Evolutionary conservation across 2,797 vertebrate genomes (phyloP), one percentile per base, ranked within the genome.

Genomic region (Phalloptychus januarius): DNA sequence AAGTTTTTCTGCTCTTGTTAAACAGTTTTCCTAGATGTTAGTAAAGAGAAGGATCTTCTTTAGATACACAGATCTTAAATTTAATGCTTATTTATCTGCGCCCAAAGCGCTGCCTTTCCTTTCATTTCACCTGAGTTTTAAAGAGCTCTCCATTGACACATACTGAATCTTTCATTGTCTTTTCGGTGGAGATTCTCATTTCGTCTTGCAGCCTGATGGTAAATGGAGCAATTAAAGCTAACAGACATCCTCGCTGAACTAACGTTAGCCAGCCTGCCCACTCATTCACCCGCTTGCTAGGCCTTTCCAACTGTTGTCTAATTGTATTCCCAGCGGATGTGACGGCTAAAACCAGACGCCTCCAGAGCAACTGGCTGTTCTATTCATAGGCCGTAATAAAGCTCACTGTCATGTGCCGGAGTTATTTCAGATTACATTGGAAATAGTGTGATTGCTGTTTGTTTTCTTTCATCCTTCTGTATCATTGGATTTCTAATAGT

Each of bases 351-450:
- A 77, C 75, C 73, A 84, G 71, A 75, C 78, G 86, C 92, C 86
- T 73, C 88, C 90, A 76, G 77, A 82, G 89, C 89, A 92, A 92
- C 91, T 6, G 71, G 15, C 69, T 76, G 0, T 54, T 85, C 88
- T 92, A 92, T 93, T 91, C 84, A 86, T 90, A 88, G 89, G 18
- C 54, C 38, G 79, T 85, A 90, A 90, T 80, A 84, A 84, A 87
- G 80, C 89, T 85, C 81, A 48, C 79, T 75, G 76, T 75, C 1
- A 36, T 85, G 79, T 84, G 86, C 74, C 74, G 65, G 75, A 83
- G 83, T 74, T 77, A 70, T 80, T 82, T 83, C 81, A 25, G 69
- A 71, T 61, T 65, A 54, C 83, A 80, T 46, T 40, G 78, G 73
- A 87, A 74, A 80, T 74, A 42, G 76, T 74, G 71, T 50, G 71